A percentile compares a stretch with the other conserved stretches of the same genome.
Conservation (phyloP, 1,140 invertebrate species). For the Trachymyrmex cornetzi region DNA sequence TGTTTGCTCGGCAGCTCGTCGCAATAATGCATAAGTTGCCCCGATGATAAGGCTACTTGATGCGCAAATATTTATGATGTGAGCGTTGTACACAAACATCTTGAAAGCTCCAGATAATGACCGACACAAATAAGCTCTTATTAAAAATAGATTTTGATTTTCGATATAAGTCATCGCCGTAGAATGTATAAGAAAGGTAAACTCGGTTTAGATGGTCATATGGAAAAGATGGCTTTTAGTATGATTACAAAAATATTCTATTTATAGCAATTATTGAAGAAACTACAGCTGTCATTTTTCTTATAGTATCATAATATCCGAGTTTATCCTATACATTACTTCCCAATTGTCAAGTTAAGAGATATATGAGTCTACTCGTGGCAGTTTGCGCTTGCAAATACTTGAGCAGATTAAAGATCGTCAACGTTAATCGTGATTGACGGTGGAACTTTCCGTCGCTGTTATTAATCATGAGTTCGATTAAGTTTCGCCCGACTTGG, state of each 20-base stretch:
- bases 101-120: background rate
- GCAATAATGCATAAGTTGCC: constrained; percentile 19
- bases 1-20: background rate
- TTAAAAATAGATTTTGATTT: background rate
- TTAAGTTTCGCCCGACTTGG: constrained; percentile 31
- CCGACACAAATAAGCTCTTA: background rate
- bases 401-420: constrained; percentile 11
- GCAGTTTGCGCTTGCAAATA: background rate
- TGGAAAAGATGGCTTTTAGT: too few relatives aligned
- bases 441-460: constrained; percentile 19
- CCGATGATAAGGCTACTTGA: background rate
- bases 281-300: too few relatives aligned
- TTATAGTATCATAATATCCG: too few relatives aligned
- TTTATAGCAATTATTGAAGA: too few relatives aligned
- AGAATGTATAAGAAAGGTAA: background rate
- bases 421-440: constrained; percentile 32
- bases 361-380: background rate
- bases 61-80: constrained; percentile 7
- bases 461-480: constrained; percentile 35
- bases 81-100: background rate
- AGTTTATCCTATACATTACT: background rate
- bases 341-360: background rate
- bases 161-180: background rate
- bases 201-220: too few relatives aligned
- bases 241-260: too few relatives aligned